A percentile compares a stretch with the other conserved stretches of the same genome.
phyloP scores from a whole-genome alignment of 53 echinoderm and acorn worm species.

The Echinometra lucunter region DNA sequence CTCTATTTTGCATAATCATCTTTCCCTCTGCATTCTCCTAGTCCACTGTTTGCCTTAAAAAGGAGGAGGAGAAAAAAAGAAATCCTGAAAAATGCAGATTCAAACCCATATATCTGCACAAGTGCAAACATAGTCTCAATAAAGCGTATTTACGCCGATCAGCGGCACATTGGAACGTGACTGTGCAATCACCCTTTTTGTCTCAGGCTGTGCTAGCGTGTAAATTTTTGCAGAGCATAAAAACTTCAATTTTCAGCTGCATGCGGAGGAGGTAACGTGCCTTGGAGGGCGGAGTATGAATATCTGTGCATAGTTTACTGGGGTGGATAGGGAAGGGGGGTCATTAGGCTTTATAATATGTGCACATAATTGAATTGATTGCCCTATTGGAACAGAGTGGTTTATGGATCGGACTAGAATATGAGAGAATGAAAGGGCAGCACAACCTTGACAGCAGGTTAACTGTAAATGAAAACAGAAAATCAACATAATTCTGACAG shows the following conservation, averaged over 20 bases:
- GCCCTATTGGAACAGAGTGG: not conserved
- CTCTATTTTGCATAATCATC: conserved; percentile 27
- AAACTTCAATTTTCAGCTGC: conserved; percentile 15
- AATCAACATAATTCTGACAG: too few relatives aligned
- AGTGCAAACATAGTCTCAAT: conserved; percentile 29
- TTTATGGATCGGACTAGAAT: not conserved
- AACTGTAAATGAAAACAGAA: too few relatives aligned
- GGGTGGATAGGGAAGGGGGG: not conserved
- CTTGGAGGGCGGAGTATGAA: not conserved
- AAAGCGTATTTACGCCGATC: conserved; percentile 55
- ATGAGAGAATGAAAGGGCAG: not conserved
- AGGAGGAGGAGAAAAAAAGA: not conserved
- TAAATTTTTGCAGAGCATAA: conserved; percentile 55
- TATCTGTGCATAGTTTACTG: not conserved
- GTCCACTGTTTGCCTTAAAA: not conserved
- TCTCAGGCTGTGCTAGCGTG: conserved; percentile 26
- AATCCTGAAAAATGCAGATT: not conserved
- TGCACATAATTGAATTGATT: conserved; percentile 2
- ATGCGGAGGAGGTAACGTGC: not conserved
- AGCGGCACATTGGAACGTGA: conserved; percentile 45
- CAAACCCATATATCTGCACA: conserved; percentile 44
- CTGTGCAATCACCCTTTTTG: conserved; percentile 53
- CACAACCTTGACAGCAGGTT: too few relatives aligned
- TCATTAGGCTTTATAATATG: not conserved
- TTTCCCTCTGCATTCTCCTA: not conserved